A percentile compares a stretch with the other conserved stretches of the same genome.
These are phyloP conservation scores for Helicorthomorpha holstii DNA, from an alignment of 1,140 invertebrate species.

Conservation along the genomic window DNA sequence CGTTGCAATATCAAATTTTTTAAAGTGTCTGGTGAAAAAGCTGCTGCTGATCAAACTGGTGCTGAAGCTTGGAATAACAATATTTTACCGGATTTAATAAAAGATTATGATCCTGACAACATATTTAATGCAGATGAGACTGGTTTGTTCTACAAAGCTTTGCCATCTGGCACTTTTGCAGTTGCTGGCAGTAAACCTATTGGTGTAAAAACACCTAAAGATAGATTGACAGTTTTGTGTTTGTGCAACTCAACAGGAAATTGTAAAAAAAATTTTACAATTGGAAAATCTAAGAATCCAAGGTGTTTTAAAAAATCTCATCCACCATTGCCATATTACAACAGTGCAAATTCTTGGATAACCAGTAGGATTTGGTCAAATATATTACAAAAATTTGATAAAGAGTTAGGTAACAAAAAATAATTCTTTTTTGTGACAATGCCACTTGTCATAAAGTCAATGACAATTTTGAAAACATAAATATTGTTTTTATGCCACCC, in stretches of 20 bases:
- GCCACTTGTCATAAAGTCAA: neutral
- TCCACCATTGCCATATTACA: constrained; percentile 11
- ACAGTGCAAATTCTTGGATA: constrained; percentile 17
- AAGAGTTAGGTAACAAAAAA: constrained; percentile 9
- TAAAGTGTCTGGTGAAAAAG: constrained; percentile 12
- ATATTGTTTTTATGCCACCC: constrained; percentile 11
- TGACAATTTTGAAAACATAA: constrained; percentile 4
- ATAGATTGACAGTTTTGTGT: constrained; percentile 11
- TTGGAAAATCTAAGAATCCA: constrained; percentile 13
- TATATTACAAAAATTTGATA: constrained; percentile 12
- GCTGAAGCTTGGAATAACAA: constrained; percentile 1
- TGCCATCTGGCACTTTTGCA: constrained; percentile 13
- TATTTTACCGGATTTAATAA: constrained; percentile 9
- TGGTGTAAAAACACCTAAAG: constrained; percentile 15
- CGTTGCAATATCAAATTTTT: constrained; percentile 13
- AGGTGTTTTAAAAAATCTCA: constrained; percentile 14
- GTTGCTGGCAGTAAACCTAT: constrained; percentile 10
- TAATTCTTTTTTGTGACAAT: constrained; percentile 12
- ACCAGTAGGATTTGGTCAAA: constrained; percentile 11
- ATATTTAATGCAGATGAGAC: constrained; percentile 16
- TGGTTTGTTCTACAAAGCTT: constrained; percentile 12
- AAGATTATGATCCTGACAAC: constrained; percentile 17
- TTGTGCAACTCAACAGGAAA: constrained; percentile 9
- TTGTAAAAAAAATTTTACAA: constrained; percentile 13
- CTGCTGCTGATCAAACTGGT: constrained; percentile 7